Evolutionary conservation across 2,888 invertebrate species (phyloP).

Genomic region (Heliconius ethilla): DNA sequence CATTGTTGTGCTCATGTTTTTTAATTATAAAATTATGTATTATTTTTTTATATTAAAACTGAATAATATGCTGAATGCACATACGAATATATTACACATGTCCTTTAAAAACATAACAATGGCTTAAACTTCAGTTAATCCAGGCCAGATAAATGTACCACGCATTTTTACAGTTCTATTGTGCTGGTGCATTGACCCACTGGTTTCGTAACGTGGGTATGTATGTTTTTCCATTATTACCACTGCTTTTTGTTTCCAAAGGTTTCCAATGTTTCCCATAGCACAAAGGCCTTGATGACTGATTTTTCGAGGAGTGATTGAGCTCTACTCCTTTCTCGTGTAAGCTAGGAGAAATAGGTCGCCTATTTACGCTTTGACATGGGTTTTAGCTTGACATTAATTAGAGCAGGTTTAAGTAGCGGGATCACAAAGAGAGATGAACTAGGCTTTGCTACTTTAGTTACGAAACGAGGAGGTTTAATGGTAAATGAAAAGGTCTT

Average conservation of each 20-base stretch:
- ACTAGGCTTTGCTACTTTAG: constrained; percentile 3
- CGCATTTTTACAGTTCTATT: constrained; percentile 35
- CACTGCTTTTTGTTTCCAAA: constrained; percentile 46
- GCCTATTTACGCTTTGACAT: not conserved
- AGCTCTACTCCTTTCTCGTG: constrained; percentile 15
- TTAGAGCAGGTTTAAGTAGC: constrained; percentile 1
- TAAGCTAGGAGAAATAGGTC: constrained; percentile 18
- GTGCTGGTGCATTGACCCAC: constrained; percentile 62
- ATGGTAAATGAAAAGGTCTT: not conserved
- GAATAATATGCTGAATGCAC: not conserved
- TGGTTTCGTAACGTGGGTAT: constrained; percentile 58
- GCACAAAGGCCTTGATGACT: constrained; percentile 38
- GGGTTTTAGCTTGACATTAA: constrained; percentile 18
- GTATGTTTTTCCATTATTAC: constrained; percentile 58
- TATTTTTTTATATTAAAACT: not conserved
- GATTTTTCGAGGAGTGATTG: constrained; percentile 38
- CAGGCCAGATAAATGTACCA: constrained; percentile 32
- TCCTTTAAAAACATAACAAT: constrained; percentile 20
- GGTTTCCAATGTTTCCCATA: constrained; percentile 21
- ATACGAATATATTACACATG: not conserved
- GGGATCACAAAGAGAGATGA: constrained; percentile 6
- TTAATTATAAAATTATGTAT: not conserved
- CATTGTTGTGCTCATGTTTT: no score
- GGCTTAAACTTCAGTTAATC: constrained; percentile 22
- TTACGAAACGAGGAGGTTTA: not conserved